Base-by-base conservation (phyloP, 92 coral and sea anemone genomes). In the Epizoanthus scotinus region DNA sequence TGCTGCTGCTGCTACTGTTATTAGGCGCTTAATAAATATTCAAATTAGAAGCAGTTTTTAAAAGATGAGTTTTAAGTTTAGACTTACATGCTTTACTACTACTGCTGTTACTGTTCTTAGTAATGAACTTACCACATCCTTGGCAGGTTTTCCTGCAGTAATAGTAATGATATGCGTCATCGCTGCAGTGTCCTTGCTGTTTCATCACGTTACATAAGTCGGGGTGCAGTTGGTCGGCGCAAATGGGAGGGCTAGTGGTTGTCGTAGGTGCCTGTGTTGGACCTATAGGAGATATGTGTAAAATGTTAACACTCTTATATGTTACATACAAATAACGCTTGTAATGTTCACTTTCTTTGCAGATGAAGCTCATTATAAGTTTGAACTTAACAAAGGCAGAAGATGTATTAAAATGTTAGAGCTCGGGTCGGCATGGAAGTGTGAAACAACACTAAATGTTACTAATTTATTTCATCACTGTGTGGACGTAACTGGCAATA, bases 141-240 rank as follows among this genome's bases (percentile, higher is more conserved):
- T 44, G 44, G 22, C 70, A 65, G 20, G 70, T 65, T 28, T 65
- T 65, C 47, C 70, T 36, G 70, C 70, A 65, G 17, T 65, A 15
- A 20, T 5, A 5, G 47, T 14, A 65, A 13, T 28, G 31, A 44
- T 28, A 65, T 0, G 3, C 5, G 49, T 6, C 42, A 8, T 2
- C 3, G 4, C 19, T 17, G 27, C 70, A 65, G 20, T 13, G 70
- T 27, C 70, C 70, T n/a, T 65, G 3, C 2, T 29, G 19, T 6
- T 27, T 6, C 38, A 65, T 28, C 19, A 28, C 44, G 8, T 65
- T 1, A 44, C 70, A 65, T n/a, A 65, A 22, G n/a, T 28, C 31
- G 38, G n/a, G 9, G 2, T 28, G 18, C 19, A 28, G 44, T 2
- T 28, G 17, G 42, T 65, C 47, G 6, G 0, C 3, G 38, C 70